Base-by-base conservation (phyloP, 2,888 invertebrate genomes). In the Harpagoxenus sublaevis region DNA sequence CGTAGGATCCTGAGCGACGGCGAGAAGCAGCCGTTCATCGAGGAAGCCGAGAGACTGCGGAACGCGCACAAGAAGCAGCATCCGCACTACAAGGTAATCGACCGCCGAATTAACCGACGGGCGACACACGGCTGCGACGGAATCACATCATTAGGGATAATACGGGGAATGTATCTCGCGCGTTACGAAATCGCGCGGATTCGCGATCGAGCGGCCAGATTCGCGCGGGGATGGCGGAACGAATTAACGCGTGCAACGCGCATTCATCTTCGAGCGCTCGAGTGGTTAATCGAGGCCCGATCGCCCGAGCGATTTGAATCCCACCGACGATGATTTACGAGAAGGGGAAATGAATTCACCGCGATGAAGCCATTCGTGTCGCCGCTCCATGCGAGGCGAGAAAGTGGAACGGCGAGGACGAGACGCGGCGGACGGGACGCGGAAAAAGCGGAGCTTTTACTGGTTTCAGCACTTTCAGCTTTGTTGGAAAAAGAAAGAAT, bases 31-130 rank as follows among this genome's bases (percentile, higher is more conserved):
- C 96, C 96, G 10, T 96, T 96, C 90, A 95, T 96, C 70, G 96
- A 96, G 88, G 96, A 96, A 91, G 96, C 96, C 0, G 96, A 96
- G 91, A 94, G 96, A 77, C 94, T 96, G 35, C 94, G 96, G 23
- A 95, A 95, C 83, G 96, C 96, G 77, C 96, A 96, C 93, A 96
- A 96, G 92, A 96, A 96, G 89, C 96, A 96, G 86, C 96, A 96
- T 91, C 96, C 96, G 0, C 96, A 96, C 90, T 96, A 96, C 94
- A 96, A 96, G 93, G 95, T 95, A 88, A 68, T 48, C 10, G 39
- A 63, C 42, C 15, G 23, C 8, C 28, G 8, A 77, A 68, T 77
- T 28, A 39, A 51, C 39, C 31, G 23, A 65, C 35, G 10, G 66
- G 9, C 15, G 65, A 63, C 35, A 35, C 35, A 5, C 42, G 28